Conservation (phyloP, 2,888 invertebrate species). For the Trachelus iudaicus region DNA sequence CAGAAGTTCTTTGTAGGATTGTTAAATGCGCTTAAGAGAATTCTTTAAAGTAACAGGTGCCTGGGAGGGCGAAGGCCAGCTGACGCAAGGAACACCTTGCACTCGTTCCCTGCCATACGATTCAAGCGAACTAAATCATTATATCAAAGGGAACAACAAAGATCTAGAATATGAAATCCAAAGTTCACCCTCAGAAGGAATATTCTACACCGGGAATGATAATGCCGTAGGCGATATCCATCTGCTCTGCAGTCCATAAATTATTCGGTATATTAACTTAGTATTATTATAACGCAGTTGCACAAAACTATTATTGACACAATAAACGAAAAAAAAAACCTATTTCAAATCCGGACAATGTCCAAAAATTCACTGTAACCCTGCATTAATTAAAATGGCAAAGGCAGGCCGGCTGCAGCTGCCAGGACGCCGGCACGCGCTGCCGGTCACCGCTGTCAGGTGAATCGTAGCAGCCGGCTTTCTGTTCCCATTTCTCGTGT, state of each 20-base stretch:
- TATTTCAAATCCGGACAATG: background rate
- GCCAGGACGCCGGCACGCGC: slow-evolving; percentile 52
- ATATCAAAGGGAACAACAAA: slow-evolving; percentile 22
- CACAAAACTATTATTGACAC: background rate
- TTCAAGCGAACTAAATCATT: slow-evolving; percentile 30
- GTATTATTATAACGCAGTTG: background rate
- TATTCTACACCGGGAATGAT: background rate
- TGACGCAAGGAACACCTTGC: slow-evolving; percentile 53
- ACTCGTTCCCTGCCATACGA: slow-evolving; percentile 14
- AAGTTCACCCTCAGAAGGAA: background rate
- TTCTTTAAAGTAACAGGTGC: slow-evolving; percentile 47
- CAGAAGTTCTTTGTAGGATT: background rate
- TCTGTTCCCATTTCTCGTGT: slow-evolving; percentile 21
- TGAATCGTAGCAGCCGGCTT: slow-evolving; percentile 48
- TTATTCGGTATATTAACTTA: background rate
- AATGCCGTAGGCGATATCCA: background rate
- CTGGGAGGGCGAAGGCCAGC: slow-evolving; percentile 42
- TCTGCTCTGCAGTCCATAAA: background rate
- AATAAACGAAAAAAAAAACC: background rate
- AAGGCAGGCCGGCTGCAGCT: slow-evolving; percentile 39
- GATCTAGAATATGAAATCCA: slow-evolving; percentile 21
- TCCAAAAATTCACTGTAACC: background rate
- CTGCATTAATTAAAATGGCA: background rate
- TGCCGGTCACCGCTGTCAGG: slow-evolving; percentile 48
- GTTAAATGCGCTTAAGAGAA: slow-evolving; percentile 6